These are phyloP conservation scores for Liolophura sinensis DNA, from an alignment of 1,140 invertebrate species.

Conservation along the genomic window DNA sequence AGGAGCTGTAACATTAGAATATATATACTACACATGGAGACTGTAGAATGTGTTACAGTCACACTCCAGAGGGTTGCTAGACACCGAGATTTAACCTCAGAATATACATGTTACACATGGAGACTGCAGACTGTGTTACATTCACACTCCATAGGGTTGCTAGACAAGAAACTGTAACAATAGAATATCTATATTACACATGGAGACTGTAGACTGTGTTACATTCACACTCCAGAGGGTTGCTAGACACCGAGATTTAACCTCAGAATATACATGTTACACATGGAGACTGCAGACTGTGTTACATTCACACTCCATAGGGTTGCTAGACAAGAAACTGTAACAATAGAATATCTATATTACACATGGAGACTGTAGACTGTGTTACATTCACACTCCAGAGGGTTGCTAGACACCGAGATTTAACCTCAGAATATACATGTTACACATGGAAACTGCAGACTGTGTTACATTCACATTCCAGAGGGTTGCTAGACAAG, in stretches of 20 bases:
- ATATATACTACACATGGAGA: not conserved
- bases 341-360: not conserved
- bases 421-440: not conserved
- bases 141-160: too few species aligned
- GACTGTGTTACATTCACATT: conserved; percentile 13
- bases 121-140: conserved; percentile 14
- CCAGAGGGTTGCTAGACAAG: too few species aligned
- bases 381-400: not conserved
- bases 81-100: not conserved
- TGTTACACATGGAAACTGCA: not conserved
- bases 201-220: not conserved
- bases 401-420: not conserved
- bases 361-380: conserved; percentile 1
- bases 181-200: not conserved
- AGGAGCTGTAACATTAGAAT: conserved; percentile 11
- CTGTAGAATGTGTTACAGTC: not conserved
- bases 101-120: not conserved
- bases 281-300: conserved; percentile 3
- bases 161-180: too few species aligned
- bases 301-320: conserved; percentile 6
- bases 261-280: not conserved
- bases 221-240: not conserved
- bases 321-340: too few species aligned
- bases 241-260: not conserved
- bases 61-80: not conserved